Base-by-base conservation (phyloP, 2,797 vertebrate species). In the Peromyscus aztecus region DNA sequence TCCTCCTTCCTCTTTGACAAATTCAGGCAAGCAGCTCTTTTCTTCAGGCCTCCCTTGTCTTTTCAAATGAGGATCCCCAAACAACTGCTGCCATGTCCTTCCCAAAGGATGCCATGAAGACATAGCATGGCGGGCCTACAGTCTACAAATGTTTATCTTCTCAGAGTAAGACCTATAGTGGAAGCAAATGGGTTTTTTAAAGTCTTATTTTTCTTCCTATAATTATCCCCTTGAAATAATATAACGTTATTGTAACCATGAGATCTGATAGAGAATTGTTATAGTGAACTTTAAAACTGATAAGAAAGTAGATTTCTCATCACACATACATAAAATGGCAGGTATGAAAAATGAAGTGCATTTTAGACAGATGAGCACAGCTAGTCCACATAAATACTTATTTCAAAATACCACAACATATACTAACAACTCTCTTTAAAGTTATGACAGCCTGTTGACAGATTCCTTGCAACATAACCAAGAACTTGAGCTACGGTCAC, bases 101-200 rank as follows among this genome's bases (percentile, higher is more conserved):
- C 80, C 29, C 7, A 75, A 6, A 52, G 27, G 19, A 59, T 29
- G 69, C 59, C 34, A 1, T 29, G 37, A 94, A 75, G 71, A 93
- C 2, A 23, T 3, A 3, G 6, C 29, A 12, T 0, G 4, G 49
- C 1, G 8, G 6, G 86, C 90, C 80, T 81, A 0, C 43, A 34
- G 37, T 19, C 27, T 11, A 73, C 27, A 76, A 65, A 59, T 31
- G 14, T 89, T 82, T 94, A 46, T 85, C 76, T 96, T 90, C 71
- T 46, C 23, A 93, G 29, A 81, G n/a, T 21, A 63, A 31, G 14
- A 67, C 40, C 63, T 94, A 55, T 1, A 43, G 34, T 2, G 63
- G 40, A 77, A 96, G 61, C 49, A 88, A 24, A 34, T 92, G n/a
- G 77, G 1, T 40, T n/a, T 13, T 93, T 80, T 76, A 59, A 88